Evolutionary conservation across 2,113 vertebrate species (phyloP).

Genomic region (Cromileptes altivelis): DNA sequence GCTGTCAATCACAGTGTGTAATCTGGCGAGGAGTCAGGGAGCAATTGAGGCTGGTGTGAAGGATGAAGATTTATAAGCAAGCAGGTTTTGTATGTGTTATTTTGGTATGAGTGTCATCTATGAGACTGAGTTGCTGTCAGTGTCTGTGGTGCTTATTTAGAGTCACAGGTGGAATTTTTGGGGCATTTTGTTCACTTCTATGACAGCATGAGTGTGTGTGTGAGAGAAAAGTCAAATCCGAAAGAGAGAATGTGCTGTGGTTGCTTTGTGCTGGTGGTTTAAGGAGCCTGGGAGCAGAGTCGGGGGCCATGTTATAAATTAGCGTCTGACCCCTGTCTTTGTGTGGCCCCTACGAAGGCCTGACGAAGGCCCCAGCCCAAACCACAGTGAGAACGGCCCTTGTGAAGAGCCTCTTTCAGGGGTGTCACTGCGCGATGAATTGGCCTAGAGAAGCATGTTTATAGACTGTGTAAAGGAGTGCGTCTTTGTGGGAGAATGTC

Average conservation of each 20-base stretch:
- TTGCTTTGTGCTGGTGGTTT: slow-evolving; percentile 68
- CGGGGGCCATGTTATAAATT: slow-evolving; percentile 84
- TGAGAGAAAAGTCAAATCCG: slow-evolving; percentile 10
- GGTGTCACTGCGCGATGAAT: slow-evolving; percentile 89
- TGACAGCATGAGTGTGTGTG: not conserved
- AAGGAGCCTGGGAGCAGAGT: slow-evolving; percentile 84
- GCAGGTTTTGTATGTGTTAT: slow-evolving; percentile 1
- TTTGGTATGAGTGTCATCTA: slow-evolving; percentile 1
- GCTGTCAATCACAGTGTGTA: slow-evolving; percentile 77
- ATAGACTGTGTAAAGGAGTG: slow-evolving; percentile 95
- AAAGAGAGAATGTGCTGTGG: slow-evolving; percentile 46
- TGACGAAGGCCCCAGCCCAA: slow-evolving; percentile 72
- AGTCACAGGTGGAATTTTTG: not conserved
- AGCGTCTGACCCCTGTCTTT: slow-evolving; percentile 82
- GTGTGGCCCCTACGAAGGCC: slow-evolving; percentile 78
- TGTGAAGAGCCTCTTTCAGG: slow-evolving; percentile 85
- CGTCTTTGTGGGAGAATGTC: slow-evolving; percentile 92
- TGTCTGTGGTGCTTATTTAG: not conserved
- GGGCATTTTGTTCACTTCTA: not conserved
- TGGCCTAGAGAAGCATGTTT: slow-evolving; percentile 89
- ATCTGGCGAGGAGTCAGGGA: slow-evolving; percentile 43
- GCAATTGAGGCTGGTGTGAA: slow-evolving; percentile 27
- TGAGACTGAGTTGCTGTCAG: not conserved
- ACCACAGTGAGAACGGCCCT: slow-evolving; percentile 77
- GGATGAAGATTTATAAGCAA: slow-evolving; percentile 20